Evolutionary conservation across 2,888 invertebrate species (phyloP).

Genomic region (Cremastinae sp.): DNA sequence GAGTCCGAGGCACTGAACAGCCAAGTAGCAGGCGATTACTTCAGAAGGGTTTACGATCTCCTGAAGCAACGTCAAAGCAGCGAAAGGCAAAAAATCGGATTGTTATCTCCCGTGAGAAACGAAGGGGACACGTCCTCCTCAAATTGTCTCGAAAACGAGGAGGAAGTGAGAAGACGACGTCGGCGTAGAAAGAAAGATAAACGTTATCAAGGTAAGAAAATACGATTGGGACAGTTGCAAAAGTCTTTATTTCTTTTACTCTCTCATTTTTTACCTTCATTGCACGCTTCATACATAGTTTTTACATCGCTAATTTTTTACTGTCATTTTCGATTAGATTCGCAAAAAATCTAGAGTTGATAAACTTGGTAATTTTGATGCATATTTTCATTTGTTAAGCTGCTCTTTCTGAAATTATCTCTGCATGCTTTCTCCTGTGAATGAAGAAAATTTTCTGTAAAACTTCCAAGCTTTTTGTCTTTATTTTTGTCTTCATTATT

Average conservation of each 20-base stretch:
- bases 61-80: constrained; percentile 71
- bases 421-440: too few relatives aligned
- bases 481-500: too few relatives aligned
- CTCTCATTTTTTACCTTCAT: background rate
- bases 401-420: too few relatives aligned
- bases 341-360: too few relatives aligned
- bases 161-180: constrained; percentile 66
- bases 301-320: too few relatives aligned
- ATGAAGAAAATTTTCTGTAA: too few relatives aligned
- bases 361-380: too few relatives aligned
- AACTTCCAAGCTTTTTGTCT: too few relatives aligned
- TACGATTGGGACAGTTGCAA: background rate
- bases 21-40: constrained; percentile 75
- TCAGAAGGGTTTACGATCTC: constrained; percentile 75
- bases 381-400: too few relatives aligned
- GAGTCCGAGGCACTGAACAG: constrained; percentile 65
- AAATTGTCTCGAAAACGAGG: constrained; percentile 66
- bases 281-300: too few relatives aligned
- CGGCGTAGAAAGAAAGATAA: constrained; percentile 66
- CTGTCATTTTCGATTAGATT: too few relatives aligned
- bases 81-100: constrained; percentile 57
- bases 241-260: background rate
- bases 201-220: constrained; percentile 58
- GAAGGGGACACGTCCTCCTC: constrained; percentile 72
- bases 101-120: constrained; percentile 53